Evolutionary conservation across 2,888 invertebrate species (phyloP).

Genomic region (Mesochorus sp.): DNA sequence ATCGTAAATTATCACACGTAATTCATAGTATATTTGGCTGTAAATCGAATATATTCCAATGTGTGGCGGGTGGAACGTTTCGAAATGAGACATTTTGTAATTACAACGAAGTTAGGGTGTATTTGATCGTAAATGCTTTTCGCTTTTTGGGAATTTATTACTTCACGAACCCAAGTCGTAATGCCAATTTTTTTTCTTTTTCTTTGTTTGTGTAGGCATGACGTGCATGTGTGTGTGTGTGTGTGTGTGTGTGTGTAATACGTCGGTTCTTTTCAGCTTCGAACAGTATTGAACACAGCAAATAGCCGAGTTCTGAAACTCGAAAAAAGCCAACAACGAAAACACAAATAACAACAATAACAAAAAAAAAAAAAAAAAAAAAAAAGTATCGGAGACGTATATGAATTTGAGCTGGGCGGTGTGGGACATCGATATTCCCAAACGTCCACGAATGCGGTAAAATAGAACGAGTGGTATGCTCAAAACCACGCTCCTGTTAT

Average conservation of each 20-base stretch:
- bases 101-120: background rate
- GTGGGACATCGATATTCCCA: constrained; percentile 48
- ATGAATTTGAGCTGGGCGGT: constrained; percentile 35
- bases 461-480: constrained; percentile 15
- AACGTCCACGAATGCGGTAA: constrained; percentile 25
- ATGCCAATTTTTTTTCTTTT: too few relatives aligned
- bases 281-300: constrained; percentile 17
- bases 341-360: background rate
- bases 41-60: background rate
- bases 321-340: background rate
- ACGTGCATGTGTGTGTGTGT: background rate
- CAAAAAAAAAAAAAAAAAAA: background rate
- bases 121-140: constrained; percentile 23
- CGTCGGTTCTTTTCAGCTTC: constrained; percentile 19
- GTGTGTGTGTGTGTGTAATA: background rate
- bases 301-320: constrained; percentile 11
- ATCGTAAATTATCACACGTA: background rate
- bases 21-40: background rate
- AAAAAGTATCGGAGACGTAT: constrained; percentile 38
- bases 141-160: constrained; percentile 17
- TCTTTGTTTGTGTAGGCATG: too few relatives aligned
- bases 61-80: background rate
- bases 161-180: background rate
- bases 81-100: constrained; percentile 4
- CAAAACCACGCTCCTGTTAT: constrained; percentile 26